Evolutionary conservation across 2,113 vertebrate species (phyloP), one percentile per base, ranked within the genome.

Genomic region (Lathamus discolor): DNA sequence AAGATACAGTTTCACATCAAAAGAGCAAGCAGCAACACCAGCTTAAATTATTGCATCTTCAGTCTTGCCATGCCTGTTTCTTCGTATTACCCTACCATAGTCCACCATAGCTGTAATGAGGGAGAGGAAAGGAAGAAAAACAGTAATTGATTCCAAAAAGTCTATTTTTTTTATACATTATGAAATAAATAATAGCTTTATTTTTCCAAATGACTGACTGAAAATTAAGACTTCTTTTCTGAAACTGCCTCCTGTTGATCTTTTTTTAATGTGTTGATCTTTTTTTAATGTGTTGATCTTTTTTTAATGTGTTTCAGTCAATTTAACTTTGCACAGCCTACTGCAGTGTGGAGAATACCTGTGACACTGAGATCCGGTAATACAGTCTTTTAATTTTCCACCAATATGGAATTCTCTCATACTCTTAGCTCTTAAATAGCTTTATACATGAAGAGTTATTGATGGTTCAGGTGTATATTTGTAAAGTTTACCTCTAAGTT

Each of bases 11-110:
- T 76, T 70, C 14, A 9, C 23, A 39, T 17, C 17, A n/a, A 66
- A 72, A 72, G 7, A 64, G 10, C 16, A 31, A 85, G 35, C 23
- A 76, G 19, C 14, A 61, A 31, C 31, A 61, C 4, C 11, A 55
- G 19, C 11, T 85, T 37, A 19, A 52, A 76, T 5, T 29, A 43
- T 16, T 43, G 5, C 10, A 16, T 63, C 22, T 68, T 57, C 24
- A 72, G 43, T 62, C 46, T 48, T 43, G 28, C 23, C 35, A 33
- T 17, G 10, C 33, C 39, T 44, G 7, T 63, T 73, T 90, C 14
- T 79, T 55, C 1, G 0, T n/a, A 13, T 73, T 87, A 52, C 7
- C 13, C 8, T 11, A 29, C 28, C 2, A 20, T 16, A 2, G 1
- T 4, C 1, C 8, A 68, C 9, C 7, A 6, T 1, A 68, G 6